Evolutionary conservation across 2,888 invertebrate genomes (phyloP), one percentile per base, ranked within the genome.

Genomic region (Proisotoma minuta): DNA sequence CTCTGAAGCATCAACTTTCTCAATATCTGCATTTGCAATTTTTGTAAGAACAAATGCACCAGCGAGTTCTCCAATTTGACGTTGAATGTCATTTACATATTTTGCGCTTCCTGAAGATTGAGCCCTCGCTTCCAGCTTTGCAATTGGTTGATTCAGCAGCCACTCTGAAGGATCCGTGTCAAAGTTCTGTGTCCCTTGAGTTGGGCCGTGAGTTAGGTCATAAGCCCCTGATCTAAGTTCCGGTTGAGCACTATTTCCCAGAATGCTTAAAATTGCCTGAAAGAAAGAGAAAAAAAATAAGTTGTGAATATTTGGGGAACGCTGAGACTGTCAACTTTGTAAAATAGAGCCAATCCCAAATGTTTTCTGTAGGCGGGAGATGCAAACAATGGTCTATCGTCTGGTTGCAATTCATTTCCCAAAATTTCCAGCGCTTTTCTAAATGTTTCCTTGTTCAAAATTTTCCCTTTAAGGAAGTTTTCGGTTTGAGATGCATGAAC

Each of bases 331-430:
- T 34, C 23, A 43, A 54, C 54, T 82, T 90, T 91, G 77, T 91
- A 93, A 75, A 92, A 86, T 20, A 92, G 78, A 4, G 85, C 83
- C 59, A 86, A 79, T 0, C 91, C 88, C 8, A 92, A 78, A n/a
- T 81, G 81, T 74, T 84, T 85, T 28, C 89, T 82, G 74, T 86
- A 90, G 40, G 79, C 79, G 0, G 87, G 84, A 0, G 84, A 82
- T 0, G 87, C 84, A 74, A 88, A 87, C 0, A 87, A 85, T 0
- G 84, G 80, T 20, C 81, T 77, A 15, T 81, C 79, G 62, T 85
- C 84, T 0, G 89, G 86, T 1, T 80, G 75, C 0, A 92, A 62
- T 76, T 91, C 88, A 0, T 78, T 65, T 74, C 79, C 51, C 79
- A 87, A 67, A 69, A 75, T 51, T 78, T 76, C 75, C 22, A 88